Evolutionary conservation across 2,888 invertebrate species (phyloP).

Genomic region (Himalopsyche japonica): DNA sequence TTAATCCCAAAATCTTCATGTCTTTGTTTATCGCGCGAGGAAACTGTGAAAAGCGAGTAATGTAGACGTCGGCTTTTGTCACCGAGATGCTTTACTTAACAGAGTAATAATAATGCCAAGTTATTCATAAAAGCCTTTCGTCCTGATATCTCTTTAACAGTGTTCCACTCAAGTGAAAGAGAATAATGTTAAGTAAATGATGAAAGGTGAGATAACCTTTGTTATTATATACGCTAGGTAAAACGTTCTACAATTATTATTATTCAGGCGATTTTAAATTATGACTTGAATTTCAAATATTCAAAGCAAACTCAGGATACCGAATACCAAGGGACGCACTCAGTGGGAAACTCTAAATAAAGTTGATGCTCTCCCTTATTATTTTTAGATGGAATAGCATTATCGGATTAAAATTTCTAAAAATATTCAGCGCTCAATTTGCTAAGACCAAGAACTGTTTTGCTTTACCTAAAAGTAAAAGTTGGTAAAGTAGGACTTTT

Average conservation of each 20-base stretch:
- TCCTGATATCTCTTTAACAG: background rate
- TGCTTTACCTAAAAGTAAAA: too few species aligned
- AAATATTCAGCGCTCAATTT: too few species aligned
- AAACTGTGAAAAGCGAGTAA: constrained; percentile 1
- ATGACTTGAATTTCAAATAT: background rate
- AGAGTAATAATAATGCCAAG: background rate
- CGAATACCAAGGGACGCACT: background rate
- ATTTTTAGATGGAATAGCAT: too few species aligned
- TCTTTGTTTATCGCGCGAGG: background rate
- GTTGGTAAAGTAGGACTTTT: too few species aligned
- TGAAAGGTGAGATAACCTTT: constrained; percentile 1
- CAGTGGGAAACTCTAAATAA: background rate
- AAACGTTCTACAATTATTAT: background rate
- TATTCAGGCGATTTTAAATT: background rate
- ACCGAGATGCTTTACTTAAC: background rate
- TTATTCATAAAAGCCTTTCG: constrained; percentile 1
- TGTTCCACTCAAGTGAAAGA: background rate
- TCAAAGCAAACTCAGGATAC: background rate
- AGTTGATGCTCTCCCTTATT: background rate
- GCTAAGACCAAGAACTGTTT: too few species aligned
- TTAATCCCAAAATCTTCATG: background rate
- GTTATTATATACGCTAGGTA: background rate
- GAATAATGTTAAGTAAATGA: background rate
- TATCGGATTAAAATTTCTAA: too few species aligned
- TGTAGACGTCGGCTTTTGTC: background rate